Conservation (phyloP, 1,140 invertebrate species). For the Panagrolaimus sp. region DNA sequence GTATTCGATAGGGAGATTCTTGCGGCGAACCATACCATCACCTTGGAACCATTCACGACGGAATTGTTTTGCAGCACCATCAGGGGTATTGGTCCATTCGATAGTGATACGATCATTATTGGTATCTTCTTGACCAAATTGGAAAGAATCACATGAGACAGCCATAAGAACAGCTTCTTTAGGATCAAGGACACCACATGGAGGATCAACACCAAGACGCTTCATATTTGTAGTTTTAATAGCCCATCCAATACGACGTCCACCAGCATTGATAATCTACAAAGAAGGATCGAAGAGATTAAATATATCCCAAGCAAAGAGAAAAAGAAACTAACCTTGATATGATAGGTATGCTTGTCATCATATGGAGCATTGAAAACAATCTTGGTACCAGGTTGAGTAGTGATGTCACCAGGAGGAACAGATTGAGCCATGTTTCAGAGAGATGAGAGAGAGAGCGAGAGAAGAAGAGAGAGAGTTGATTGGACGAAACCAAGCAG, state of each 20-base stretch:
- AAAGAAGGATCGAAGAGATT: background rate
- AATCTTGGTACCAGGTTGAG: constrained; percentile 10
- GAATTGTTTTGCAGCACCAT: constrained; percentile 39
- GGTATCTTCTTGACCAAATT: constrained; percentile 37
- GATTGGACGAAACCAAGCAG: too few species aligned
- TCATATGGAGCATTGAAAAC: constrained; percentile 11
- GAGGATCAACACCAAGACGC: constrained; percentile 35
- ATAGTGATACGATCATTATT: constrained; percentile 46
- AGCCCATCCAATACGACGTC: constrained; percentile 39
- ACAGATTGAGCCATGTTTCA: constrained; percentile 1
- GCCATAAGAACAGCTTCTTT: constrained; percentile 39
- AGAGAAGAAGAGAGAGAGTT: too few species aligned
- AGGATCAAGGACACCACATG: constrained; percentile 39
- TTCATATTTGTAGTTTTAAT: constrained; percentile 41
- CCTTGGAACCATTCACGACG: constrained; percentile 45
- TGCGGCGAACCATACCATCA: constrained; percentile 43
- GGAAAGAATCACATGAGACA: constrained; percentile 43
- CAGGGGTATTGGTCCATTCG: constrained; percentile 46
- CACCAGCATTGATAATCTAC: constrained; percentile 38
- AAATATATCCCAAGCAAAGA: background rate
- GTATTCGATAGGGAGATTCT: constrained; percentile 47
- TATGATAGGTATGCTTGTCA: constrained; percentile 13
- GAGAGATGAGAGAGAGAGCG: too few species aligned
- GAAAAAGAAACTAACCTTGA: background rate
- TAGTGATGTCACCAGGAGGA: constrained; percentile 4